Base-by-base conservation (phyloP, 2,888 invertebrate genomes). In the Argyresthia albistria region DNA sequence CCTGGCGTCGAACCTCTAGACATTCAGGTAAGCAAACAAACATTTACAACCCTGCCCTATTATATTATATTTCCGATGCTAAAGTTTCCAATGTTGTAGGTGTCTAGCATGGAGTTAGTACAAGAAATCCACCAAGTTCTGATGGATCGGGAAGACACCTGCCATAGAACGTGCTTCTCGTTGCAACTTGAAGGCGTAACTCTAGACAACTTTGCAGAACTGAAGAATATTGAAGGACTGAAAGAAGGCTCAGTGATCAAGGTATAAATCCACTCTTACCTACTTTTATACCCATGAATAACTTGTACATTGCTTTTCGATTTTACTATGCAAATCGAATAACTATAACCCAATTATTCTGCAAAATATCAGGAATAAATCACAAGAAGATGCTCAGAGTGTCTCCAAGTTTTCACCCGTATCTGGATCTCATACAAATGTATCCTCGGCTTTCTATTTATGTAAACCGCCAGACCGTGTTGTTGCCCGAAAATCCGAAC, bases 141-240 rank as follows among this genome's bases (percentile, higher is more conserved):
- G 50, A 98, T 99, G 96, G 99, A 99, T 74, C 91, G 98, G 35
- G 99, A 99, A 79, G 98, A 99, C 73, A 98, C 99, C 0, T 99
- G 99, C 69, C 98, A 99, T 73, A 91, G 99, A 53, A 99, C 99
- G 0, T 99, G 99, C 73, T 99, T 99, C 79, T 97, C 97, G 0
- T 89, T 99, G 50, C 98, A 98, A 80, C 88, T 99, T 49, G 97
- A 99, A 67, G 97, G 97, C 39, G 93, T 93, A 53, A 96, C 97
- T 0, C 88, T 99, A 60, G 99, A 99, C 73, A 98, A 98, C 81
- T 99, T 99, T 83, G 97, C 98, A 3, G 99, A 99, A 80, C 84
- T 99, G 57, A 99, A 99, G 78, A 97, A 95, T 70, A 95, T 99
- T 61, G 97, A 98, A 69, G 97, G 97, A 1, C 88, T 99, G 47